Base-by-base conservation (phyloP, 1,140 invertebrate species). In the Dolichoris vasculosae region DNA sequence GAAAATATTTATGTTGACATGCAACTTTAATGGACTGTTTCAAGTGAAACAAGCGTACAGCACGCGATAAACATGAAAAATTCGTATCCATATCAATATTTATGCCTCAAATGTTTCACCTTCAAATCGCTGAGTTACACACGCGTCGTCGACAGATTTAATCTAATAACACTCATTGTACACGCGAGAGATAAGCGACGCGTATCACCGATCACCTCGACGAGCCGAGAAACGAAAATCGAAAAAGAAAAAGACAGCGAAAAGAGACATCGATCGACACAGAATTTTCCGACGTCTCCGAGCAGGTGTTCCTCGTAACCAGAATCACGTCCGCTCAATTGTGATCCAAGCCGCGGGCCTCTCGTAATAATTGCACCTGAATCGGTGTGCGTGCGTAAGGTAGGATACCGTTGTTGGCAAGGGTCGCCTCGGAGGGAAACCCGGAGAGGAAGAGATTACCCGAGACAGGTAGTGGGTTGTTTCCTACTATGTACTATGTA, bases 341-440 rank as follows among this genome's bases (percentile, higher is more conserved):
- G 88, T 85, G 87, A 88, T 82, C 82, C 80, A 69, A 38, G 78
- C 55, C 78, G 75, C 80, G 46, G 64, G 75, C 67, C n/a, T 89
- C 91, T 91, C 89, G 91, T 90, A 90, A 90, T 90, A 91, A 91
- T 91, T 90, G 89, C 89, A 20, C 35, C 79, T 35, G 26, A 38
- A n/a, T 26, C 86, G 86, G 40, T 30, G 26, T 51, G 73, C n/a
- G 73, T 15, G 43, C 30, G 26, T 76, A 20, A 13, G 40, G 38
- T 40, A 8, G 30, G 15, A 2, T 69, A 32, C 35, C 35, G 67
- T 51, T 51, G 48, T 51, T 46, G 15, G 2, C 11, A 51, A 51
- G 48, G 55, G 23, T 26, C 23, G 4, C 20, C 23, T 26, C 55
- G 23, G 32, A 32, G 51, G 35, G 51, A 26, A 26, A 43, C 30